A percentile compares a stretch with the other conserved stretches of the same genome.
phyloP scores from a whole-genome alignment of 1,140 invertebrate genomes.

The Drosophila kanapiae region DNA sequence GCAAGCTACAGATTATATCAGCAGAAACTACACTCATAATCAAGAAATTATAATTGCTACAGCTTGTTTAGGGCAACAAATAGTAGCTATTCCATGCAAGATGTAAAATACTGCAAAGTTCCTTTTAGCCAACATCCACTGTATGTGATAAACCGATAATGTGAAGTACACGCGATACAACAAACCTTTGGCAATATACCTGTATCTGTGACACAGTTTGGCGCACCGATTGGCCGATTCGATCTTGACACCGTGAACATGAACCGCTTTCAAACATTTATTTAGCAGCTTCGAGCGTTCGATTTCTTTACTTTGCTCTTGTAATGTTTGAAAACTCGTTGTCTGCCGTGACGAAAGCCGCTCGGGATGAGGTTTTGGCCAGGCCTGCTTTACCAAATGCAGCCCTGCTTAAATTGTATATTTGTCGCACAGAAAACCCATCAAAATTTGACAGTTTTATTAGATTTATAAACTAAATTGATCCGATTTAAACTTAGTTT shows the following conservation, averaged over 20 bases:
- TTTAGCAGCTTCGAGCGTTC: constrained; percentile 16
- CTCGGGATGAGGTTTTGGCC: background rate
- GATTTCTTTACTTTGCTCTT: constrained; percentile 41
- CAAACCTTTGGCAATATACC: constrained; percentile 21
- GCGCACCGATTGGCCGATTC: constrained; percentile 24
- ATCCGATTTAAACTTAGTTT: background rate
- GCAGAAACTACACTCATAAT: background rate
- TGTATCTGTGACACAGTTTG: constrained; percentile 45
- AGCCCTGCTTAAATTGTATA: background rate
- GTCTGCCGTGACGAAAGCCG: constrained; percentile 3
- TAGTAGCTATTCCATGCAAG: background rate
- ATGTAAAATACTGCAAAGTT: background rate
- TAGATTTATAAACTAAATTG: background rate
- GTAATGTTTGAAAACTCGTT: constrained; percentile 41
- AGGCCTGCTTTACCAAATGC: background rate
- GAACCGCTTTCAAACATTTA: constrained; percentile 38
- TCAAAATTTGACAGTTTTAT: constrained; percentile 11
- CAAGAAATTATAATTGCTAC: background rate
- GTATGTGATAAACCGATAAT: constrained; percentile 19
- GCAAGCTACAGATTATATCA: background rate
- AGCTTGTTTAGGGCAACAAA: background rate
- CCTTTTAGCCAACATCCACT: background rate
- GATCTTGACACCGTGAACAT: constrained; percentile 50
- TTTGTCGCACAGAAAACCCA: background rate
- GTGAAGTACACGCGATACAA: constrained; percentile 40